Evolutionary conservation across 2,888 invertebrate species (phyloP), one percentile per base, ranked within the genome.

Genomic region (Drosophila anomelani): DNA sequence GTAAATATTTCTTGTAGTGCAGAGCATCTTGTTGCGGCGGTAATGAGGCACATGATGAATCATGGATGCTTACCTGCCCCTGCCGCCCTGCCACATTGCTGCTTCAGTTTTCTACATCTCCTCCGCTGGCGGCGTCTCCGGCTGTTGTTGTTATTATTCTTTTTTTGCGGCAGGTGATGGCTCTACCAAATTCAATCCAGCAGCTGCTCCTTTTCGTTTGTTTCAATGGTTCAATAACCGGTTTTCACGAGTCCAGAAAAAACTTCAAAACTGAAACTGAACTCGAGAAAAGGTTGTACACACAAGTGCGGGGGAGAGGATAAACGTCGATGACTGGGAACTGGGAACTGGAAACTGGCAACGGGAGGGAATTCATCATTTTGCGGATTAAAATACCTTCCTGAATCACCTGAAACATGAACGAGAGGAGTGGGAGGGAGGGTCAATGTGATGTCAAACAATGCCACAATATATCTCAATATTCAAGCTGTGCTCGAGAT

Each of bases 41-140:
- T 75, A 75, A 75, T 62, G 77, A 59, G 62, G 64, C 59, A 63
- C 76, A 55, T 82, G 83, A 83, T 82, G 82, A 83, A 83, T 82
- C 86, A 82, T 86, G 51, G 34, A 20, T 15, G 60, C 51, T 67
- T 85, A 85, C 81, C 81, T 85, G 86, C 49, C 64, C 46, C 51
- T 49, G 61, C 60, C 64, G 26, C 58, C 26, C 26, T 26, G 26
- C 26, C 4, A 26, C 26, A 26, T 26, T 26, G 20, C 51, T 38
- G 13, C 43, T 2, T 47, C 20, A 53, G 15, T 47, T 41, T 39
- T 51, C 32, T 29, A 43, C 26, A 34, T 36, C 53, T 56, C 17
- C 44, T 17, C 17, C 17, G n/a, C 44, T 20, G 13, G 44, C 49
- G 63, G 64, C 44, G 43, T 29, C 64, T 66, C 66, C 64, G 51